These are phyloP conservation scores for Lepus timidus DNA, from an alignment of 2,113 vertebrate species.

Conservation along the genomic window DNA sequence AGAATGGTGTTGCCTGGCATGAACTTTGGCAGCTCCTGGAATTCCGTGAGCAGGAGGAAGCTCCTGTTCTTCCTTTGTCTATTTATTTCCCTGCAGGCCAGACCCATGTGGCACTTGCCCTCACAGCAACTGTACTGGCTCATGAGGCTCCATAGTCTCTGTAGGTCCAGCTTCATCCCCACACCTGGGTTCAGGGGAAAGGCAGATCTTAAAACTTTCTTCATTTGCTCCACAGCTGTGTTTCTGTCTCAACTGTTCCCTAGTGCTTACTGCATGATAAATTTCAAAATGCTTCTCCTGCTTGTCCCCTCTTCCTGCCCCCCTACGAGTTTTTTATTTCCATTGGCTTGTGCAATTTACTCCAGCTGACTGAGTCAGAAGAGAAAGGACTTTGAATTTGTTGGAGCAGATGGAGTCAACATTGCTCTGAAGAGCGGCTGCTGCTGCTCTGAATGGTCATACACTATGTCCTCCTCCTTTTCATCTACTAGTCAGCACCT, in stretches of 20 bases:
- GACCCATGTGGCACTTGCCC: neutral
- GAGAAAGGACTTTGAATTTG: neutral
- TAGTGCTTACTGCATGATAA: neutral
- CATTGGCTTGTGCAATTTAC: neutral
- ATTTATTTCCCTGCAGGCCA: neutral
- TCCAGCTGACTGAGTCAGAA: neutral
- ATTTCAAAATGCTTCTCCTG: neutral
- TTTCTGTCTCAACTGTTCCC: neutral
- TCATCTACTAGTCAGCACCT: neutral
- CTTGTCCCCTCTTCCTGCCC: neutral
- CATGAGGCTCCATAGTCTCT: slow-evolving; percentile 18
- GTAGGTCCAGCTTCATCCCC: neutral
- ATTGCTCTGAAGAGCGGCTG: neutral
- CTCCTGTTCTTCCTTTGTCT: neutral
- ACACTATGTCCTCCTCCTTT: too few relatives aligned
- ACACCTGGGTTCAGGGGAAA: neutral
- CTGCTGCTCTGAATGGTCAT: neutral
- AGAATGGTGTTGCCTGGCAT: slow-evolving; percentile 30
- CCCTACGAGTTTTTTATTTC: neutral
- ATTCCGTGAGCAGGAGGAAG: neutral
- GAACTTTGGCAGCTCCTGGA: neutral
- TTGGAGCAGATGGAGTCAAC: neutral
- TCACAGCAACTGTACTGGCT: slow-evolving; percentile 52
- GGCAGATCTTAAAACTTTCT: neutral
- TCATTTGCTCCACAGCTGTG: neutral